Evolutionary conservation across 1,140 invertebrate genomes (phyloP), one percentile per base, ranked within the genome.

Genomic region (Epicauta chinensis): DNA sequence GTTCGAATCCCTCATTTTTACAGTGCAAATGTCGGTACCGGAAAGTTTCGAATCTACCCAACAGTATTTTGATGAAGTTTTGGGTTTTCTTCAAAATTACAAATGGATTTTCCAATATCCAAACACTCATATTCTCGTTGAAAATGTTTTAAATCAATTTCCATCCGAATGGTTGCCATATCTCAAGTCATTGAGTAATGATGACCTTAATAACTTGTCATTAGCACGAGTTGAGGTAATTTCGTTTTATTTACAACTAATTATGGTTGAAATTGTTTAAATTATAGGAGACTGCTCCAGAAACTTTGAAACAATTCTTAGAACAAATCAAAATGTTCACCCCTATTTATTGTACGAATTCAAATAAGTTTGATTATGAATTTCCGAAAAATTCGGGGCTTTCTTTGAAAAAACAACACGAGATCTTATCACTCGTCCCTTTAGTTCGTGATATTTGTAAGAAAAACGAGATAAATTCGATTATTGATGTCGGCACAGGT

Each of bases 401-500:
- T 40, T 61, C 72, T 49, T 12, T 44, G 1, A 89, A 89, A 58
- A 89, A 89, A 60, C 73, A 76, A 56, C 81, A 87, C 44, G 86
- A 89, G 75, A 83, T 87, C 48, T 47, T 75, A 9, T 65, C 75
- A 54, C 69, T 87, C 14, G 75, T 81, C 3, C 63, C 76, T 23
- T 69, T 82, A 50, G 76, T 87, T 29, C 64, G 77, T 44, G 47
- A 69, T 10, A 62, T 81, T 32, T 86, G 82, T 57, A 47, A 66
- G 36, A 53, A 73, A 38, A 42, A 67, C 14, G 65, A 71, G 7
- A 74, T 81, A 58, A 60, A 73, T 51, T 71, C 78, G n/a, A 74
- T 91, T 36, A 71, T 92, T 4, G 90, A 92, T 73, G 76, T 91
- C 59, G 90, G 89, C n/a, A 79, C 84, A 34, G 90, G 89, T 29